Conservation (phyloP, 1,140 invertebrate species). For the Gryllus bimaculatus region DNA sequence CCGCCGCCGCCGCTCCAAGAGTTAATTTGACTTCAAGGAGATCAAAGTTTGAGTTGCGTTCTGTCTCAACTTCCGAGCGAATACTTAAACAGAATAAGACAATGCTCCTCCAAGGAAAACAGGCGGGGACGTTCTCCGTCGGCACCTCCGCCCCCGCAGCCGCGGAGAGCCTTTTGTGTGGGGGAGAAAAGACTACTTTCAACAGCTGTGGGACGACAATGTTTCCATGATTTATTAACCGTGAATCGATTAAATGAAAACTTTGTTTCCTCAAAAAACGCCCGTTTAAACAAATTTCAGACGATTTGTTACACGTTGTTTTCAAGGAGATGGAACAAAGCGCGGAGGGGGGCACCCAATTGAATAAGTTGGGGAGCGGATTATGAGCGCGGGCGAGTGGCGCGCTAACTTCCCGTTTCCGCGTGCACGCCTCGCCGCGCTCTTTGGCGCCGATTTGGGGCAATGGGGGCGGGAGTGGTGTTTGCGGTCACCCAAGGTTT, state of each 20-base stretch:
- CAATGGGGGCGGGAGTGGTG: no score
- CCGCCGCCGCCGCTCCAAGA: neutral
- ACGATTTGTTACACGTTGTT: neutral
- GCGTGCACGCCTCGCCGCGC: no score
- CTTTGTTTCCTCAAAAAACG: neutral
- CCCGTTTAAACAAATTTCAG: neutral
- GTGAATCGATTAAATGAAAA: neutral
- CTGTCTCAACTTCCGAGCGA: neutral
- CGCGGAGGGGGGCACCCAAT: no score
- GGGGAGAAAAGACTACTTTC: neutral
- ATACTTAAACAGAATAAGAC: conserved; percentile 1
- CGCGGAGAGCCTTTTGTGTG: neutral
- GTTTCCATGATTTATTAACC: conserved; percentile 1
- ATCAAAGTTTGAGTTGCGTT: neutral
- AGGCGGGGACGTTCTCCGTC: neutral
- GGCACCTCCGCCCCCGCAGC: no score
- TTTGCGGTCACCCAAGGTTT: no score
- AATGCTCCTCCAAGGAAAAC: neutral
- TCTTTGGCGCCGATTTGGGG: no score
- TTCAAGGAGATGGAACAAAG: no score
- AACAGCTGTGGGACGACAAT: neutral
- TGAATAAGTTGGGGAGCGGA: no score
- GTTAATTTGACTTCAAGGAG: conserved; percentile 1
- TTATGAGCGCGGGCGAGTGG: no score
- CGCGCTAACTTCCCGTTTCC: no score